Evolutionary conservation across 2,113 vertebrate species (phyloP), one percentile per base, ranked within the genome.

Genomic region (Lagopus leucura): DNA sequence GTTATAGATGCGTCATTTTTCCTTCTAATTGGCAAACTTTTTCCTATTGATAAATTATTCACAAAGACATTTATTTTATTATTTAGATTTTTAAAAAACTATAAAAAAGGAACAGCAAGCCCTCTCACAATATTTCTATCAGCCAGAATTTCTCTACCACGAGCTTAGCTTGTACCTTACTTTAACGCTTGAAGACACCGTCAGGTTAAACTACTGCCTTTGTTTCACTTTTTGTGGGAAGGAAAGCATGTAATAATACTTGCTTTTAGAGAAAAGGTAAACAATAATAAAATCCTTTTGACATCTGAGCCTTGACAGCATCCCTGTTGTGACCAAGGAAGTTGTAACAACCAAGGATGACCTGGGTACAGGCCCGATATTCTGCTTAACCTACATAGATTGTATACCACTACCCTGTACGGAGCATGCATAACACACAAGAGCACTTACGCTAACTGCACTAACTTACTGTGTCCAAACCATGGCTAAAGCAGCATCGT

Each of bases 21-120:
- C 42, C 54, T 45, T 93, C 84, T 83, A 89, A 88, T 75, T 40
- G 75, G 58, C 72, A 88, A 89, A 89, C 57, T 91, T 74, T 71
- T 75, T 72, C 78, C 50, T 80, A 73, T 43, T 95, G 61, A 84
- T 88, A 80, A 85, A 77, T 70, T 93, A 83, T 65, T 94, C 90
- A 92, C 79, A 94, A 92, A 90, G 20, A 95, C 61, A 88, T 92
- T 87, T 73, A 78, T 61, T 87, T 87, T n/a, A 71, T 61, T 81
- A 72, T 69, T 82, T 91, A 40, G 57, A 86, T 77, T 86, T 58
- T 86, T 58, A 92, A 11, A 67, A 18, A 50, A 45, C 10, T 50
- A 40, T 83, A 86, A 55, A 60, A 89, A 76, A 91, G 52, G 58
- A 70, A 57, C 17, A 10, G 54, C 67, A 32, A 48, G 88, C 38